phyloP scores from a whole-genome alignment of 2,888 invertebrate genomes.

The Teleiodes luculella region DNA sequence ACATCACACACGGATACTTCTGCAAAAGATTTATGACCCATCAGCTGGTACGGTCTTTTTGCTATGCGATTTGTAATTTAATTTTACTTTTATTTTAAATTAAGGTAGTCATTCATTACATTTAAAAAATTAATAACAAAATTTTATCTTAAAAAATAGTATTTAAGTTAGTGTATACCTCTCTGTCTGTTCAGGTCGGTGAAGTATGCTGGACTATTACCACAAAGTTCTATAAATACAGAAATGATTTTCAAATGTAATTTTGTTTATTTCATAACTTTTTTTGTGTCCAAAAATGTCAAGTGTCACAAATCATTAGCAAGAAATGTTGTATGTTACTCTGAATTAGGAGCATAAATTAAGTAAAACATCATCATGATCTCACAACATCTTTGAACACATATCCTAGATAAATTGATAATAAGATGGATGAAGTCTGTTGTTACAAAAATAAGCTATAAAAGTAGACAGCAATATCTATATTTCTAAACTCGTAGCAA shows the following conservation, averaged over 20 bases:
- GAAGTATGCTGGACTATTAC: slow-evolving; percentile 80
- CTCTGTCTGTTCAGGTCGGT: slow-evolving; percentile 78
- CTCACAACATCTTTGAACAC: slow-evolving; percentile 45
- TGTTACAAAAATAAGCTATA: too few species aligned
- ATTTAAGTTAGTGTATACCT: slow-evolving; percentile 77
- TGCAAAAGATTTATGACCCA: slow-evolving; percentile 89
- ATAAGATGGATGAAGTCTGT: not conserved
- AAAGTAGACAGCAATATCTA: too few species aligned
- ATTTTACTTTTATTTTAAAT: slow-evolving; percentile 26
- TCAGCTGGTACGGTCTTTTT: slow-evolving; percentile 74
- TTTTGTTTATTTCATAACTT: slow-evolving; percentile 53
- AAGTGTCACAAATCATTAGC: not conserved
- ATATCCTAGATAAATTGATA: not conserved
- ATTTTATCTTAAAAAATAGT: slow-evolving; percentile 49
- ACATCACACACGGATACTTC: slow-evolving; percentile 85
- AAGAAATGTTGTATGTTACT: too few species aligned
- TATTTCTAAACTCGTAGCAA: too few species aligned
- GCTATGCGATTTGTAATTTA: slow-evolving; percentile 30
- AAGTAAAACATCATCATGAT: not conserved
- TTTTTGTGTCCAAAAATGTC: slow-evolving; percentile 54
- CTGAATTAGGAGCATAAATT: not conserved
- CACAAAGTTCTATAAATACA: slow-evolving; percentile 81
- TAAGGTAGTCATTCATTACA: slow-evolving; percentile 8
- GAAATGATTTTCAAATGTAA: slow-evolving; percentile 79
- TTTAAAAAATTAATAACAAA: slow-evolving; percentile 26